These are phyloP conservation scores for Osmerus eperlanus DNA, from an alignment of 2,113 vertebrate genomes.

Conservation along the genomic window DNA sequence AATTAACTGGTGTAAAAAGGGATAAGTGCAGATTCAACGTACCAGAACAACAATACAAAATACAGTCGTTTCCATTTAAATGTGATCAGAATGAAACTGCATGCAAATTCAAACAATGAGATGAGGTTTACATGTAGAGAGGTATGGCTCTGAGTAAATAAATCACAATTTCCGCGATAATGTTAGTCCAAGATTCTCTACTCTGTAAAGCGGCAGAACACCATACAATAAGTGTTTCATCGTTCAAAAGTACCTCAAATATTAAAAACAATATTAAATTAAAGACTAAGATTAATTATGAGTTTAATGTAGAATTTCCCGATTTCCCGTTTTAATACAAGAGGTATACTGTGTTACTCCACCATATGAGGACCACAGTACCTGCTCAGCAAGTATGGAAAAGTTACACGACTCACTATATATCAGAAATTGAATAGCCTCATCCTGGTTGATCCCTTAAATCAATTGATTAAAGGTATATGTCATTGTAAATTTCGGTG, in stretches of 20 bases:
- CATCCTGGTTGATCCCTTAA: constrained; percentile 28
- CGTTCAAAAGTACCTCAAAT: constrained; percentile 58
- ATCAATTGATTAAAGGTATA: background rate
- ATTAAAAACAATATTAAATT: constrained; percentile 44
- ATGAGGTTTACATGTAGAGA: constrained; percentile 60
- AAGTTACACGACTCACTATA: constrained; percentile 51
- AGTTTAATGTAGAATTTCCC: constrained; percentile 27
- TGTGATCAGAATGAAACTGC: constrained; percentile 60
- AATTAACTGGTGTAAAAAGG: constrained; percentile 52
- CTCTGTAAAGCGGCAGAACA: constrained; percentile 47
- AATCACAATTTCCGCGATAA: constrained; percentile 56
- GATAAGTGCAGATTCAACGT: constrained; percentile 62
- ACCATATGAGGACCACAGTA: background rate
- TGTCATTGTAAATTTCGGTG: constrained; percentile 19
- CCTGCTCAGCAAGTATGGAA: constrained; percentile 21
- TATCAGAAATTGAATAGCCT: constrained; percentile 50
- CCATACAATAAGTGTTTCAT: constrained; percentile 58
- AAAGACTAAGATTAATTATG: background rate
- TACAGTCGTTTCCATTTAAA: constrained; percentile 50
- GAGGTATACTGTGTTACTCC: constrained; percentile 1
- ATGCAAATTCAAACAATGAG: constrained; percentile 67
- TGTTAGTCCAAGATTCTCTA: constrained; percentile 42
- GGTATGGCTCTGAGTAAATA: constrained; percentile 58
- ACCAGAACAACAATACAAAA: constrained; percentile 63
- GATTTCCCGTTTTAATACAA: constrained; percentile 23